Conservation (phyloP, 2,797 vertebrate genomes). For the Oreortyx pictus region DNA sequence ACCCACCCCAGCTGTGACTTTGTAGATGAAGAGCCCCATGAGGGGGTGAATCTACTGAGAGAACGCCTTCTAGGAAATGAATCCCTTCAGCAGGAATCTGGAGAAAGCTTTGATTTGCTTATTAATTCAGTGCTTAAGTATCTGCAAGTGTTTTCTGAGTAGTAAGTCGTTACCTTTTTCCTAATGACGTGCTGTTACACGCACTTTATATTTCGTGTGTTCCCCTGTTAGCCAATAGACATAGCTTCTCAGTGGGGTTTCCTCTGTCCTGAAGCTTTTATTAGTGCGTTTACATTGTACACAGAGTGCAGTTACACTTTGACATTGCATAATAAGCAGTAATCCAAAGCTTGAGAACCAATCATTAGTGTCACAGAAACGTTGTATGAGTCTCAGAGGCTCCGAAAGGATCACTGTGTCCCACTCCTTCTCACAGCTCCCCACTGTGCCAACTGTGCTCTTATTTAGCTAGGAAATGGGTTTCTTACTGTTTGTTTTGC, state of each 20-base stretch:
- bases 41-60: not conserved
- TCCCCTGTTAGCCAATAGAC: not conserved
- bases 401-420: not conserved
- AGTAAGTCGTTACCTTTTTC: constrained; percentile 1
- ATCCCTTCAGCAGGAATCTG: not conserved
- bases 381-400: not conserved
- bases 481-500: not conserved
- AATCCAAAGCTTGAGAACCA: not conserved
- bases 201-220: not conserved
- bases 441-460: not conserved
- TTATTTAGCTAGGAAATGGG: not conserved
- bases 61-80: not conserved
- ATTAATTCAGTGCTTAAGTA: constrained; percentile 32
- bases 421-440: rapidly evolving
- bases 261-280: not conserved
- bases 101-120: constrained; percentile 33
- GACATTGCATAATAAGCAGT: not conserved
- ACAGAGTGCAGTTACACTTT: not conserved
- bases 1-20: not conserved
- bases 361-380: not conserved
- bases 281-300: not conserved
- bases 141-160: constrained; percentile 26
- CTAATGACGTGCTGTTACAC: not conserved
- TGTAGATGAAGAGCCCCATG: not conserved
- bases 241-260: not conserved